A percentile compares a stretch with the other conserved stretches of the same genome.
Conservation (phyloP, 1,140 invertebrate species). For the Parasteatoda tepidariorum region DNA sequence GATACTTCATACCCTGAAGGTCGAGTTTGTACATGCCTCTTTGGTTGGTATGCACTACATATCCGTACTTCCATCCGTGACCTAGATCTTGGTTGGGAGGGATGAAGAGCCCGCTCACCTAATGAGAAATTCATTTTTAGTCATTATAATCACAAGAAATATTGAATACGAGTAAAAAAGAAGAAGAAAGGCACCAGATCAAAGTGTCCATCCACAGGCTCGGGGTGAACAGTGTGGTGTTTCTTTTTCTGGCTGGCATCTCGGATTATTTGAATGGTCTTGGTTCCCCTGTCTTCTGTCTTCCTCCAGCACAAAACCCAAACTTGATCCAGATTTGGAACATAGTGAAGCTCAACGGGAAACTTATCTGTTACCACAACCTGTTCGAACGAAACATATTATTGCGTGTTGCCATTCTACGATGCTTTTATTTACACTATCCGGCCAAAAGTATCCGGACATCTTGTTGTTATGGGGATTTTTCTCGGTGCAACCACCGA, state of each 20-base stretch:
- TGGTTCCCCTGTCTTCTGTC: slow-evolving; percentile 73
- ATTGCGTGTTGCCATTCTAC: too few relatives aligned
- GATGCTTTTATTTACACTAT: too few relatives aligned
- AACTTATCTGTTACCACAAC: slow-evolving; percentile 81
- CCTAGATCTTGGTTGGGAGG: slow-evolving; percentile 75
- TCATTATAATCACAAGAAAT: too few relatives aligned
- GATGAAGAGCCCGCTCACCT: slow-evolving; percentile 76
- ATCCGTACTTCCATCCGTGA: slow-evolving; percentile 80
- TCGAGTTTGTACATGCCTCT: slow-evolving; percentile 82
- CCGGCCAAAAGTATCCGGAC: too few relatives aligned
- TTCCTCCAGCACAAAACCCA: slow-evolving; percentile 83
- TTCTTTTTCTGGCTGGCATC: slow-evolving; percentile 81
- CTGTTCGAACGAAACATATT: too few relatives aligned
- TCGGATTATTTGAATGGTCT: slow-evolving; percentile 80
- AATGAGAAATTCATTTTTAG: background rate
- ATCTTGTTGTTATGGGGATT: too few relatives aligned
- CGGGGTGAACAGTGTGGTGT: slow-evolving; percentile 82
- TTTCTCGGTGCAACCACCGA: too few relatives aligned
- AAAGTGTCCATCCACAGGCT: slow-evolving; percentile 84
- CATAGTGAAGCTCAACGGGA: slow-evolving; percentile 80
- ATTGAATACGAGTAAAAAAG: too few relatives aligned
- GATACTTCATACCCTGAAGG: slow-evolving; percentile 80
- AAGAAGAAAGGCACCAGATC: too few relatives aligned
- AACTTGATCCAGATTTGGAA: slow-evolving; percentile 81
- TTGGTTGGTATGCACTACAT: slow-evolving; percentile 83